phyloP scores from a whole-genome alignment of 2,797 vertebrate species.

The Pseudocheirus occidentalis region DNA sequence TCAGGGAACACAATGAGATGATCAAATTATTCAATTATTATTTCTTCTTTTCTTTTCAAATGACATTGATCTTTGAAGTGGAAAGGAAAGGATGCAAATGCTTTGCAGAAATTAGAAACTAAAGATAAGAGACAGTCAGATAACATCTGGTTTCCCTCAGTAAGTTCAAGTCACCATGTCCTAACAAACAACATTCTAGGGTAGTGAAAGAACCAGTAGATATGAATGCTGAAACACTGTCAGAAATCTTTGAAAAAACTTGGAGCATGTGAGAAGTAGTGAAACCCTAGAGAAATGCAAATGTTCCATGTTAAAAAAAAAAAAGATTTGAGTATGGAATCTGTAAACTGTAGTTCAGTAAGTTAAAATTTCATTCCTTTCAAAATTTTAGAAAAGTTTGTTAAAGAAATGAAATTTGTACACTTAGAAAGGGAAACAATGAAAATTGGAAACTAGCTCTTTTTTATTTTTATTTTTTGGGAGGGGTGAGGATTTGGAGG shows the following conservation, averaged over 20 bases:
- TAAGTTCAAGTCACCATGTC: neutral
- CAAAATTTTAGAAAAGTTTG: neutral
- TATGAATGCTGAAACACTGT: neutral
- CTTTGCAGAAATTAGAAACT: neutral
- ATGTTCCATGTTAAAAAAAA: neutral
- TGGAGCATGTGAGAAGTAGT: neutral
- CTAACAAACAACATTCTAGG: neutral
- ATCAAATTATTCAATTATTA: neutral
- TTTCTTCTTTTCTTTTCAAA: neutral
- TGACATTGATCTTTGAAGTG: neutral
- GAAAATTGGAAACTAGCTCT: neutral
- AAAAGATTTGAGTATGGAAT: neutral
- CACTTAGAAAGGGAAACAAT: neutral
- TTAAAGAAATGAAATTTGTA: neutral
- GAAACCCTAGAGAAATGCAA: neutral
- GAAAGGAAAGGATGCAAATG: neutral
- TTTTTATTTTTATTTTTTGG: neutral
- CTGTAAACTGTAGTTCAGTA: neutral
- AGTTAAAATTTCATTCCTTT: neutral
- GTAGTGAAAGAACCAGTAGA: neutral
- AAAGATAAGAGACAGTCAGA: neutral
- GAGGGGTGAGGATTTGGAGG: too few species aligned
- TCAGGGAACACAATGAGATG: neutral
- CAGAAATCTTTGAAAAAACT: neutral
- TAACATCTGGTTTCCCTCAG: neutral